phyloP scores from a whole-genome alignment of 2,797 vertebrate species.

The Botia kubotai region DNA sequence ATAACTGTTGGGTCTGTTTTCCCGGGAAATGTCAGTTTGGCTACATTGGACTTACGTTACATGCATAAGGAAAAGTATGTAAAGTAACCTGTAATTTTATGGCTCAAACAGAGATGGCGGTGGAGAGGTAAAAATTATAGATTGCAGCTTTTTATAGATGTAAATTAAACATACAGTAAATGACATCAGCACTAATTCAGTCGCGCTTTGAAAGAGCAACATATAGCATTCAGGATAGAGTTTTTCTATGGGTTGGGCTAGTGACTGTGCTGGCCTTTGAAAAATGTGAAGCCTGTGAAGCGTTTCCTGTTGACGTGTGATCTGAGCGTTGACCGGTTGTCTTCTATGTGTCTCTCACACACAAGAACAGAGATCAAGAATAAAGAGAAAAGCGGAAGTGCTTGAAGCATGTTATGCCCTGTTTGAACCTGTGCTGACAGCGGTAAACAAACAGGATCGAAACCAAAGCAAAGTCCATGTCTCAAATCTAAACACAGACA shows the following conservation, averaged over 20 bases:
- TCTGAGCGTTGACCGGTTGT: slow-evolving; percentile 9
- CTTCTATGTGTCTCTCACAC: slow-evolving; percentile 24
- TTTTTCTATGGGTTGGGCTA: background rate
- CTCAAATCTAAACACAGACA: background rate
- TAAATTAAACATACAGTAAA: background rate
- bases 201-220: background rate
- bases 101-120: too few relatives aligned
- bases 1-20: too few relatives aligned
- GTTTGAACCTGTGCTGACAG: slow-evolving; percentile 29
- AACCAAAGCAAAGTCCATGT: slow-evolving; percentile 9
- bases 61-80: too few relatives aligned
- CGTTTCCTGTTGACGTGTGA: slow-evolving; percentile 37
- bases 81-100: too few relatives aligned
- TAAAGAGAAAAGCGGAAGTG: slow-evolving; percentile 27
- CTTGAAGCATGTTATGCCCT: slow-evolving; percentile 23
- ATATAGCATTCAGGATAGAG: background rate
- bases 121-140: too few relatives aligned
- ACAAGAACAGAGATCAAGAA: slow-evolving; percentile 28
- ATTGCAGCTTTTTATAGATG: too few relatives aligned
- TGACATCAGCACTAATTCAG: background rate
- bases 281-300: slow-evolving; percentile 3
- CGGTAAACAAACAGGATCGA: slow-evolving; percentile 31
- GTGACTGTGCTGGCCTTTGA: background rate
- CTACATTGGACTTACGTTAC: too few relatives aligned
- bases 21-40: too few relatives aligned